Base-by-base conservation (phyloP, 1,140 invertebrate genomes). In the Drosophila repletoides region DNA sequence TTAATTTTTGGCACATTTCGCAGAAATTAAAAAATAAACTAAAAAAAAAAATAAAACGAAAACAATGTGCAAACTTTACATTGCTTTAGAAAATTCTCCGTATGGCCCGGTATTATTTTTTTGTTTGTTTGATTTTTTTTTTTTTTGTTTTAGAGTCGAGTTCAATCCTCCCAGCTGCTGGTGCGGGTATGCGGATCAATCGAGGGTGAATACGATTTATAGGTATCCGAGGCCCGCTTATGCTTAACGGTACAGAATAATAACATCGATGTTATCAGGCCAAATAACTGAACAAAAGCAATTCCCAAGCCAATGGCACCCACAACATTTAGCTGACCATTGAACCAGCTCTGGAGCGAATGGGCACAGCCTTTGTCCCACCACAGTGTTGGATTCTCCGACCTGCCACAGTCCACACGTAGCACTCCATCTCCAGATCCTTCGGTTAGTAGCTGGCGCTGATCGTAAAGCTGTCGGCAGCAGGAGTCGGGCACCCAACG, bases 401-500 rank as follows among this genome's bases (percentile, higher is more conserved):
- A 91, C 34, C 84, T 59, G 17, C 88, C 83, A 56, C 89, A 90
- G 10, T 90, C 89, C 2, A 88, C 55, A 5, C 80, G 73, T 51
- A 79, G 6, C 5, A 76, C 45, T 1, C 75, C 84, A 75, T 67
- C 90, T 52, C 59, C 90, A 41, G 74, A 90, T 55, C 46, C 93
- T 89, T 91, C 93, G 91, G 84, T 90, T 36, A 79, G 40, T 33
- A 58, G 70, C 52, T 61, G 80, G 24, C 88, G 89, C 68, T 66
- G 77, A 55, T 91, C 90, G 64, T 91, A 92, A 24, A 90, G 90
- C 19, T 91, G 90, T n/a, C 93, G 81, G 86, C 96, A 97, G 83
- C 96, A 97, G 0, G 95, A 96, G 65, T 95, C 93, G 1, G 96
- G 96, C 0, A 97, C 95, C 72, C 93, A 93, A 51, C 93, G 92